Evolutionary conservation across 2,113 vertebrate species (phyloP), one percentile per base, ranked within the genome.

Genomic region (Meleagris gallopavo): DNA sequence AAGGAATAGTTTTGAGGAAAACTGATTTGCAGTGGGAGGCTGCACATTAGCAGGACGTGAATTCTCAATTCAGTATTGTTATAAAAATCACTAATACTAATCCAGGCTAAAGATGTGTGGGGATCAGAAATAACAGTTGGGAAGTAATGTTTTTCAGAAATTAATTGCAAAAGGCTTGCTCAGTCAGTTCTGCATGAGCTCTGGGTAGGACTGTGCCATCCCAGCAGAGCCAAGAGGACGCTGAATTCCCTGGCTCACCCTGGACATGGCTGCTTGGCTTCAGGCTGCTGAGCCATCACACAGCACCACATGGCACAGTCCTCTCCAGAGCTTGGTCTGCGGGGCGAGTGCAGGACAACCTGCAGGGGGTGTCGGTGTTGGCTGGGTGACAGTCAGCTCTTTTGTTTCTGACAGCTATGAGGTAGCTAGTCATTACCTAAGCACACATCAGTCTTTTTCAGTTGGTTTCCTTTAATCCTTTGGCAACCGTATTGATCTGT

Each of bases 101-200:
- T 48, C n/a, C 40, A 32, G 54, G 9, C 27, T 72, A 75, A 67
- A 50, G 69, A 48, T 57, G 4, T 62, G 30, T 52, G 27, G 57
- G 12, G 54, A 50, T 70, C 11, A 71, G 55, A 77, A 4, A 1
- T 60, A 55, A 78, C 69, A 78, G 32, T 74, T 36, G 52, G 29
- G 34, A 80, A 77, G 64, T 32, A 71, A 10, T 22, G 10, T 76
- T 29, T 89, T 43, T 17, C 36, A 73, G 67, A 87, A 87, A 52
- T 40, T 8, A 69, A 83, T 64, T 88, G 34, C 29, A 30, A 58
- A 24, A 85, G 0, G 0, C 0, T 0, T 29, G 22, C 54, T 17
- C 14, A 13, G 0, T 72, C 2, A 3, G 22, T 52, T 76, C 72
- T 52, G 22, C 40, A 12, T 48, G 32, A 64, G 19, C 24, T 84